Percentiles rank a stretch among this genome's conserved stretches.
These are phyloP conservation scores for Setophaga petechia DNA, from an alignment of 2,113 vertebrate genomes.

Conservation along the genomic window DNA sequence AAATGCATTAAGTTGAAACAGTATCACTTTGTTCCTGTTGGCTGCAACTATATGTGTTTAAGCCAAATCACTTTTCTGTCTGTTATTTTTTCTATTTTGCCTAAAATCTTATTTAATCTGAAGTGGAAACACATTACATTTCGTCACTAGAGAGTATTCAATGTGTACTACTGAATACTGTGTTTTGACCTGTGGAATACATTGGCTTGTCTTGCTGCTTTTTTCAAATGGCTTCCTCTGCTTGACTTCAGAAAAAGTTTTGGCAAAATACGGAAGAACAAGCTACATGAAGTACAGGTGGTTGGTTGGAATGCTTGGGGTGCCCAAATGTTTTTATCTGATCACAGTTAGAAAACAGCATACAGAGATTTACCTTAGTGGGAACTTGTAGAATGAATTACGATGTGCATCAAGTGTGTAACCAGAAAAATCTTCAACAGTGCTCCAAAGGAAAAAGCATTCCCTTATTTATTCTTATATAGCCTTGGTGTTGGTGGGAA, in stretches of 20 bases:
- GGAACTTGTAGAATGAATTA: background rate
- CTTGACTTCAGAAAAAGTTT: background rate
- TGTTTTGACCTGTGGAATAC: background rate
- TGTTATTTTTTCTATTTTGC: background rate
- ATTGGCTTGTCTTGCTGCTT: background rate
- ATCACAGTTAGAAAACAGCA: background rate
- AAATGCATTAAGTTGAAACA: background rate
- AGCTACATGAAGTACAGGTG: background rate
- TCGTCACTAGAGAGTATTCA: background rate
- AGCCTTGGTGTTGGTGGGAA: background rate
- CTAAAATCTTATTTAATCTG: background rate
- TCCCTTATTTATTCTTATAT: background rate
- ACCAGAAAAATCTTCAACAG: background rate
- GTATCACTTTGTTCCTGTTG: background rate
- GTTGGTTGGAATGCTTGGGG: background rate
- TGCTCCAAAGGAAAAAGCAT: background rate
- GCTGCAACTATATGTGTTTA: background rate
- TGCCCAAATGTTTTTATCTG: background rate
- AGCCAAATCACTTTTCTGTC: background rate
- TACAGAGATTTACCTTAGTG: background rate
- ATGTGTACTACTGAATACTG: background rate
- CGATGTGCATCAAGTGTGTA: background rate
- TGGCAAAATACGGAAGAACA: background rate
- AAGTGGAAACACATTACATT: background rate
- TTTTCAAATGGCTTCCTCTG: background rate